A percentile compares a stretch with the other conserved stretches of the same genome.
phyloP scores from a whole-genome alignment of 2,797 vertebrate species.

The Arremon brunneinucha region DNA sequence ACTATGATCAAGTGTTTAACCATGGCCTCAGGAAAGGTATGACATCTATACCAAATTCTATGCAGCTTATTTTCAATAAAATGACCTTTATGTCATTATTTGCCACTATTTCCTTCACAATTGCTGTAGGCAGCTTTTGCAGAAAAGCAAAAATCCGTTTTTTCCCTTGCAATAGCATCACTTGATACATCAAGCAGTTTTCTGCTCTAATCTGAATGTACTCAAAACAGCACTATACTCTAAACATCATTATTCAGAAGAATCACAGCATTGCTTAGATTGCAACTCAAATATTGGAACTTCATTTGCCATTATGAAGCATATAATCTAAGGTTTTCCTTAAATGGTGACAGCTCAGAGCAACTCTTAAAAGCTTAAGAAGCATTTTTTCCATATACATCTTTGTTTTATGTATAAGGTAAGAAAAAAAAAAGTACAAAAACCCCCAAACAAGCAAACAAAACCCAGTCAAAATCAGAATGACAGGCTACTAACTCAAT shows the following conservation, averaged over 20 bases:
- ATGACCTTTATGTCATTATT: not conserved
- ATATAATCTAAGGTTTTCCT: not conserved
- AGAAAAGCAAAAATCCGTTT: not conserved
- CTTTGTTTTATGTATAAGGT: not conserved
- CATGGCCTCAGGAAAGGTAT: not conserved
- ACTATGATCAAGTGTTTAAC: not conserved
- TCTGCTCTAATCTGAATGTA: not conserved
- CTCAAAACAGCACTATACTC: not conserved
- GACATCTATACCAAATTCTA: not conserved
- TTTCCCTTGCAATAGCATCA: not conserved
- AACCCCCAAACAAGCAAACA: not conserved
- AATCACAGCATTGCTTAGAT: not conserved
- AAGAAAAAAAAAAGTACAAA: not conserved
- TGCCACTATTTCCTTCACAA: not conserved
- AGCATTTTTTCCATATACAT: not conserved
- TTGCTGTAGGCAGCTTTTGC: not conserved
- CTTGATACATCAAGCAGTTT: not conserved
- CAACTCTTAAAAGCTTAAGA: not conserved
- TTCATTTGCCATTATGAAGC: not conserved
- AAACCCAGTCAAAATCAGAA: not conserved
- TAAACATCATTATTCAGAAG: not conserved
- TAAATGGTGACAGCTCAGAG: not conserved
- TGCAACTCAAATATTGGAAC: not conserved
- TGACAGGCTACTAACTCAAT: not conserved
- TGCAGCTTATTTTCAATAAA: conserved; percentile 17